phyloP scores from a whole-genome alignment of 2,888 invertebrate species.

The Apamea sordens region DNA sequence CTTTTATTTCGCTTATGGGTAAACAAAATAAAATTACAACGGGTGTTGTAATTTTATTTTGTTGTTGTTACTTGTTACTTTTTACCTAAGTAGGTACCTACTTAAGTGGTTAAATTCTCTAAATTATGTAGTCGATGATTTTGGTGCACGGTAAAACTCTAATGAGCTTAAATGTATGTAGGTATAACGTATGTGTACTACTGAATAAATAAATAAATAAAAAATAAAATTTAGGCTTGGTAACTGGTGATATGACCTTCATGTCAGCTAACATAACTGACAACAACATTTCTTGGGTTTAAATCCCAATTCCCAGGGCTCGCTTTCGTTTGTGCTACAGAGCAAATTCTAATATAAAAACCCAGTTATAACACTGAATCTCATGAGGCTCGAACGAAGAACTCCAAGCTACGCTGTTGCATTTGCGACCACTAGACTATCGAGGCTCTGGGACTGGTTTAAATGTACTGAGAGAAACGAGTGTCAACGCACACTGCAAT shows the following conservation, averaged over 20 bases:
- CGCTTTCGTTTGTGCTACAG: too few species aligned
- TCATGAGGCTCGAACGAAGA: background rate
- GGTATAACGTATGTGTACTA: too few species aligned
- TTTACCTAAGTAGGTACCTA: too few species aligned
- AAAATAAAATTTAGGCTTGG: background rate
- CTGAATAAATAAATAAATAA: too few species aligned
- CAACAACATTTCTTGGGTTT: background rate
- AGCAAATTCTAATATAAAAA: background rate
- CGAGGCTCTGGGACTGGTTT: background rate
- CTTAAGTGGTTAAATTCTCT: too few species aligned
- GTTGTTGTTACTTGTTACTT: too few species aligned
- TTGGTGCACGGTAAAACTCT: too few species aligned
- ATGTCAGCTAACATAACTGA: background rate
- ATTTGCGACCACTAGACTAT: background rate
- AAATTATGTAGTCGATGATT: too few species aligned
- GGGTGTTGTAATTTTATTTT: too few species aligned
- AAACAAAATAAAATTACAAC: too few species aligned
- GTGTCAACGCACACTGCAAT: background rate
- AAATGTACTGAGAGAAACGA: constrained; percentile 1
- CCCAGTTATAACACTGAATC: background rate
- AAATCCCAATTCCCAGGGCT: background rate
- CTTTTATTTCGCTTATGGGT: too few species aligned
- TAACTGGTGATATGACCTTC: background rate
- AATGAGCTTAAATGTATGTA: too few species aligned
- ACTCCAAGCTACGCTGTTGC: background rate